Conservation (phyloP, 2,113 vertebrate genomes). For the Oreocharis arfaki region DNA sequence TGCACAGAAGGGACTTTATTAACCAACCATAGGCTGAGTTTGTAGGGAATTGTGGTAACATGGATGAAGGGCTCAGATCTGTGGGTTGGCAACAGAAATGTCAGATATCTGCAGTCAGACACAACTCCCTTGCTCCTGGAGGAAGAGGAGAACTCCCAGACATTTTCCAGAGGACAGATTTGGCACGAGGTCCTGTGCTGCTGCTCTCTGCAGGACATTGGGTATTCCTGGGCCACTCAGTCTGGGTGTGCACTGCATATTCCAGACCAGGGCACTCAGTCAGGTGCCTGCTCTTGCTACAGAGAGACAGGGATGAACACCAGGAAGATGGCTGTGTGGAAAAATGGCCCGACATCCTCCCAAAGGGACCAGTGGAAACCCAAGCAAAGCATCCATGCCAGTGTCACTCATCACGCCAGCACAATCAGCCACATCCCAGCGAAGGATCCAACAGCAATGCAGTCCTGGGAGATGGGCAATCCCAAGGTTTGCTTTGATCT, state of each 20-base stretch:
- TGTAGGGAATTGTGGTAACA: background rate
- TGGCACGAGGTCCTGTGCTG: background rate
- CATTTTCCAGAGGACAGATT: background rate
- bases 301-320: background rate
- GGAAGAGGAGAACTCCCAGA: background rate
- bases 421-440: background rate
- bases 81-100: background rate
- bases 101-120: background rate
- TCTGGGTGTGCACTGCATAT: fast-evolving
- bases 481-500: background rate
- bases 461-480: background rate
- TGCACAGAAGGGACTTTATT: background rate
- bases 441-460: background rate
- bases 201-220: background rate
- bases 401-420: background rate
- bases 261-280: fast-evolving
- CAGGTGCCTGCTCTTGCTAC: background rate
- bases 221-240: fast-evolving
- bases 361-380: background rate
- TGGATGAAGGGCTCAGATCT: background rate
- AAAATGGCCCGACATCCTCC: background rate
- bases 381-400: background rate
- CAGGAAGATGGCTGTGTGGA: background rate
- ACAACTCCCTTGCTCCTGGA: background rate
- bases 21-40: background rate